A percentile compares a stretch with the other conserved stretches of the same genome.
phyloP scores from a whole-genome alignment of 1,140 invertebrate genomes.

The Drosophila obscura region DNA sequence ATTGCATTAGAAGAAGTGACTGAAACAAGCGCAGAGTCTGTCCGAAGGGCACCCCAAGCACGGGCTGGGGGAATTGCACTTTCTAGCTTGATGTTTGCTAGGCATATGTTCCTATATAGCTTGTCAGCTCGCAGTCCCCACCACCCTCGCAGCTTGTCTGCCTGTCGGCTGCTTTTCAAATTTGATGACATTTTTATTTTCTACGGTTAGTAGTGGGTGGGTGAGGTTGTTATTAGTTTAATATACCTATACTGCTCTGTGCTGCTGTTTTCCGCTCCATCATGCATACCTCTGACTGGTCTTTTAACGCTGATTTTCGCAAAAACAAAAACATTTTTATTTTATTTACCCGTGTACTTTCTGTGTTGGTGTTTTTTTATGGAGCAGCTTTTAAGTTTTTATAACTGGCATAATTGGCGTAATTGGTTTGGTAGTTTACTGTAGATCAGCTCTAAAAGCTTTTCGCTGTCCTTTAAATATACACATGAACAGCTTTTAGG shows the following conservation, averaged over 20 bases:
- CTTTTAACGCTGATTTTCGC: slow-evolving; percentile 17
- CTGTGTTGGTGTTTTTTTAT: slow-evolving; percentile 39
- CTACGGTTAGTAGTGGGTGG: slow-evolving; percentile 9
- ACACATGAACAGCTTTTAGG: slow-evolving; percentile 10
- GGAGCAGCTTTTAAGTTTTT: slow-evolving; percentile 68
- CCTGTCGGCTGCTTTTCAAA: slow-evolving; percentile 64
- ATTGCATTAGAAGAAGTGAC: slow-evolving; percentile 66
- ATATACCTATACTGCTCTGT: slow-evolving; percentile 40
- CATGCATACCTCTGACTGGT: too few relatives aligned
- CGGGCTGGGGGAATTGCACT: slow-evolving; percentile 55
- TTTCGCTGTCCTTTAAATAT: slow-evolving; percentile 53
- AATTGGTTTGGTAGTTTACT: slow-evolving; percentile 73
- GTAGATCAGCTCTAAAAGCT: slow-evolving; percentile 57
- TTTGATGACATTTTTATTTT: slow-evolving; percentile 81
- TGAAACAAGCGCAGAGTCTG: slow-evolving; percentile 4
- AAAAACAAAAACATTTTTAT: slow-evolving; percentile 59
- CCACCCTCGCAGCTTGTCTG: slow-evolving; percentile 47
- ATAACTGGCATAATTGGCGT: slow-evolving; percentile 69
- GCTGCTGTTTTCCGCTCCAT: background rate
- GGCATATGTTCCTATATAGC: slow-evolving; percentile 54
- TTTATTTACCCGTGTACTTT: slow-evolving; percentile 40
- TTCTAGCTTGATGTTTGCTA: slow-evolving; percentile 44
- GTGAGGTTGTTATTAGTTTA: slow-evolving; percentile 43
- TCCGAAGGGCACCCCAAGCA: slow-evolving; percentile 28
- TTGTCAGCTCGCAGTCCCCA: background rate